Conservation (phyloP, 30 jellyfish, hydroid and myxozoan genomes). For the Cassiopea xamachana region DNA sequence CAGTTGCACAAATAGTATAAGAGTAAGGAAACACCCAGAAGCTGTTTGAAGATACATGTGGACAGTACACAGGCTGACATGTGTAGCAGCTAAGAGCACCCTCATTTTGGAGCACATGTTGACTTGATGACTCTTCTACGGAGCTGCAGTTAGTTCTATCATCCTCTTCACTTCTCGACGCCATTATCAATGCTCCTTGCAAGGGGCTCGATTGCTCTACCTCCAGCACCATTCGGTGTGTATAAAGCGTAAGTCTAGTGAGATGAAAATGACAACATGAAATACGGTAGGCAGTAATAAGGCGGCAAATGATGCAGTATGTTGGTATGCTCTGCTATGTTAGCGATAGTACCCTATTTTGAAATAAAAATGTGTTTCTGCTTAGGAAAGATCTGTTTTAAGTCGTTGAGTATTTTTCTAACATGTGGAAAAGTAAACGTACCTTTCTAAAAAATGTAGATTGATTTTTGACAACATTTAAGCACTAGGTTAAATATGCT, state of each 20-base stretch:
- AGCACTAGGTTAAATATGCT: too few relatives aligned
- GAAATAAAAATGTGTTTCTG: too few relatives aligned
- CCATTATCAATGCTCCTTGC: constrained; percentile 10
- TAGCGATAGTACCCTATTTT: too few relatives aligned
- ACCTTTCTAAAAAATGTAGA: too few relatives aligned
- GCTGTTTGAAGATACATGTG: not conserved
- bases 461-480: too few relatives aligned
- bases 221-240: constrained; percentile 25
- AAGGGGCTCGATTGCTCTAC: not conserved
- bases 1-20: not conserved
- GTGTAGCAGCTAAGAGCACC: not conserved
- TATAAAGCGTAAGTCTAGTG: not conserved
- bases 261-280: too few relatives aligned
- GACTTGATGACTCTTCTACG: not conserved
- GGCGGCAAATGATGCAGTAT: too few relatives aligned
- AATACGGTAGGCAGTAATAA: too few relatives aligned
- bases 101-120: not conserved
- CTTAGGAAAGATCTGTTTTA: too few relatives aligned
- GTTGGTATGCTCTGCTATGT: too few relatives aligned
- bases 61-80: not conserved
- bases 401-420: too few relatives aligned
- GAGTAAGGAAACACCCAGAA: not conserved
- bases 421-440: too few relatives aligned
- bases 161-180: not conserved
- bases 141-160: not conserved